Evolutionary conservation across 2,888 invertebrate genomes (phyloP).

Genomic region (Pyralis farinalis): DNA sequence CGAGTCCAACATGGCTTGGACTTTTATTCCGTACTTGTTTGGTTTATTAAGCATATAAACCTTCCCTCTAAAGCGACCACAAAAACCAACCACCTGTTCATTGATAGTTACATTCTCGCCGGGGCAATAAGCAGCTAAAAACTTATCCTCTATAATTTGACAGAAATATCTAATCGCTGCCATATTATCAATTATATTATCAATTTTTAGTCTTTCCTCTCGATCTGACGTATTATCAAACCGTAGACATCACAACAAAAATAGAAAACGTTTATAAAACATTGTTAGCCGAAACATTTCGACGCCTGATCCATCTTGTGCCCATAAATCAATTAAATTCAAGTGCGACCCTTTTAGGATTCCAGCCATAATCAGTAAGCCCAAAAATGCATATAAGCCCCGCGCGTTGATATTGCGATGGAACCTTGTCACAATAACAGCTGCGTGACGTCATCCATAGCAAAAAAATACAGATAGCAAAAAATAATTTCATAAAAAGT

Average conservation of each 20-base stretch:
- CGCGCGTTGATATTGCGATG: too few species aligned
- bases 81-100: constrained; percentile 23
- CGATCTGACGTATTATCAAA: constrained; percentile 13
- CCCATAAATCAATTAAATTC: too few species aligned
- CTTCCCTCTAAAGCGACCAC: constrained; percentile 22
- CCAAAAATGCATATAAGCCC: too few species aligned
- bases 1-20: constrained; percentile 22
- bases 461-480: too few species aligned
- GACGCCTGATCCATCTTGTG: too few species aligned
- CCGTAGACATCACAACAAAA: constrained; percentile 16
- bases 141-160: constrained; percentile 11
- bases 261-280: constrained; percentile 16
- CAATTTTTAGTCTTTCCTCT: constrained; percentile 13
- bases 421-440: too few species aligned
- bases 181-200: too few species aligned
- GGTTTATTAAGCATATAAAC: constrained; percentile 18
- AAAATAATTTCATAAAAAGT: too few species aligned
- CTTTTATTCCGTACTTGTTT: constrained; percentile 18
- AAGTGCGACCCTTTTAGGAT: too few species aligned
- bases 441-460: too few species aligned
- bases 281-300: too few species aligned
- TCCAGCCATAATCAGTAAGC: too few species aligned
- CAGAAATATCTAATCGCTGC: constrained; percentile 14
- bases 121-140: constrained; percentile 8
- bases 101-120: constrained; percentile 22